phyloP scores from a whole-genome alignment of 2,888 invertebrate genomes.

The Tipula unca region DNA sequence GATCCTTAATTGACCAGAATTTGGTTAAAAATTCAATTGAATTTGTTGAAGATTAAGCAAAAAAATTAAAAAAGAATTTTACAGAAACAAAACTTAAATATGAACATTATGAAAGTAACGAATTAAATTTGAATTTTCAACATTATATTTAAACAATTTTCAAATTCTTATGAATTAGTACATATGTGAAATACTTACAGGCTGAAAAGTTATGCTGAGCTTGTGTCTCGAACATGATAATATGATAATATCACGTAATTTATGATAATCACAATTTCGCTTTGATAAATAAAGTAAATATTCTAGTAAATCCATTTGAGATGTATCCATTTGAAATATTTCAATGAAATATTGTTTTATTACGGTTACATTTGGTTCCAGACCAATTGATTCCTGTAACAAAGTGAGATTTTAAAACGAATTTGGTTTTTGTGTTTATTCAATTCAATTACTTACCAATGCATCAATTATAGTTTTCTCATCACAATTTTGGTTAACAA shows the following conservation, averaged over 20 bases:
- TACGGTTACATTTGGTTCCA: slow-evolving; percentile 35
- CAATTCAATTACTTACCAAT: slow-evolving; percentile 31
- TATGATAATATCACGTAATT: slow-evolving; percentile 35
- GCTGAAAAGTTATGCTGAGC: slow-evolving; percentile 34
- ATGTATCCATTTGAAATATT: slow-evolving; percentile 22
- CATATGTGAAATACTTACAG: slow-evolving; percentile 28
- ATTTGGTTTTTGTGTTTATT: neutral
- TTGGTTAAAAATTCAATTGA: too few species aligned
- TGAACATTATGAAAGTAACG: too few species aligned
- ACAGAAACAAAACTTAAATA: too few species aligned
- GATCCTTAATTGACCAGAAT: too few species aligned
- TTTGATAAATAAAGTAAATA: slow-evolving; percentile 37
- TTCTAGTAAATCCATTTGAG: slow-evolving; percentile 26
- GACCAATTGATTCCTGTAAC: slow-evolving; percentile 35
- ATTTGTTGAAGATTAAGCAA: too few species aligned
- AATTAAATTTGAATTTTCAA: too few species aligned
- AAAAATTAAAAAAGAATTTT: too few species aligned
- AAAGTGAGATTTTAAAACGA: neutral
- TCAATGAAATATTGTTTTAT: slow-evolving; percentile 27
- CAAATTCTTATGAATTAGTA: too few species aligned
- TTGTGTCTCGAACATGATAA: slow-evolving; percentile 32
- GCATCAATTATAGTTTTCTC: slow-evolving; percentile 39
- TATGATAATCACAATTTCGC: slow-evolving; percentile 36
- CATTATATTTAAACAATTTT: neutral
- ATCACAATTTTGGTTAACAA: slow-evolving; percentile 35